Evolutionary conservation across 2,888 invertebrate species (phyloP).

Genomic region (Parelbella ahira): DNA sequence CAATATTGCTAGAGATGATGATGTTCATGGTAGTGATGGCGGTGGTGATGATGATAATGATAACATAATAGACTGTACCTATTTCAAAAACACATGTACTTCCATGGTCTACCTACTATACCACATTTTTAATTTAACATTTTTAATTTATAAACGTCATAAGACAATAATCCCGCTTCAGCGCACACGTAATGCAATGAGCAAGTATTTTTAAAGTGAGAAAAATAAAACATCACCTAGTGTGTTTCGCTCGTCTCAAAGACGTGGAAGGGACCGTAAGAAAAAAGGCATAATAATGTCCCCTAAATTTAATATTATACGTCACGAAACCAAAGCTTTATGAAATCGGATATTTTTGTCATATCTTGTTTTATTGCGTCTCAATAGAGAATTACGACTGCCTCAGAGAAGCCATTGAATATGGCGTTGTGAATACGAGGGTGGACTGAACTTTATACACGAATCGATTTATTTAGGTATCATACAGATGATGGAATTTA

Average conservation of each 20-base stretch:
- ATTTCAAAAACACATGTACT: no score
- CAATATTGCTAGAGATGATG: no score
- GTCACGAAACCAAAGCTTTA: constrained; percentile 78
- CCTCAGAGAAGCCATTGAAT: constrained; percentile 58
- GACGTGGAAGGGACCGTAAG: constrained; percentile 51
- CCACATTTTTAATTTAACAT: no score
- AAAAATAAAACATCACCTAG: constrained; percentile 15
- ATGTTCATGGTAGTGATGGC: no score
- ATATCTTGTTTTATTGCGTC: constrained; percentile 76
- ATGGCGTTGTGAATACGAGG: constrained; percentile 49
- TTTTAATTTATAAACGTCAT: no score
- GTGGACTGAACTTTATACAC: constrained; percentile 35
- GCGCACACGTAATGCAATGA: no score
- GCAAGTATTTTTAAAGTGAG: no score
- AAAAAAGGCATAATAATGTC: constrained; percentile 71
- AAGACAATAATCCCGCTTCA: no score
- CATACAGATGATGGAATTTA: constrained; percentile 17
- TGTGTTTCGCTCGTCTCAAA: constrained; percentile 28
- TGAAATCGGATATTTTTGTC: constrained; percentile 81
- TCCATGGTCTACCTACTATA: no score
- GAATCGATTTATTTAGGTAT: constrained; percentile 5
- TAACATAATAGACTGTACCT: no score
- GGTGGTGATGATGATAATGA: no score
- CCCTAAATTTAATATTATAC: constrained; percentile 77
- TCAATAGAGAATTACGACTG: constrained; percentile 65